Evolutionary conservation across 2,888 invertebrate species (phyloP).

Genomic region (Ochropacha duplaris): DNA sequence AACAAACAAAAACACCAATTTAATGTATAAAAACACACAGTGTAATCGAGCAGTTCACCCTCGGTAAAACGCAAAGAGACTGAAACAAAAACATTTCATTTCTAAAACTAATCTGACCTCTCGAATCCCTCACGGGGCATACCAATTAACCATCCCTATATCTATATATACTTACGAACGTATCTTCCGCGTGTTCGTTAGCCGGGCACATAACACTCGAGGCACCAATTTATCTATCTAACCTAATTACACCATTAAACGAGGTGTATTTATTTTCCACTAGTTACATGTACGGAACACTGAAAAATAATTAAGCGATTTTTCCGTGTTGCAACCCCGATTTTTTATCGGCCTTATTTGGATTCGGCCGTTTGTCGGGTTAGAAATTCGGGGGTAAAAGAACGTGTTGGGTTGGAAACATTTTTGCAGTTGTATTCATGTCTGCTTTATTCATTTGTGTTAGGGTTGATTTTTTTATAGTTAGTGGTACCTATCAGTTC

Average conservation of each 20-base stretch:
- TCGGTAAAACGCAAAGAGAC: not conserved
- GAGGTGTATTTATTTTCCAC: slow-evolving; percentile 58
- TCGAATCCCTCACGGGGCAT: slow-evolving; percentile 5
- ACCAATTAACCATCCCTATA: slow-evolving; percentile 2
- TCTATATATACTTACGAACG: slow-evolving; percentile 13
- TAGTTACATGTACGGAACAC: slow-evolving; percentile 11
- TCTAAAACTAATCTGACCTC: slow-evolving; percentile 1
- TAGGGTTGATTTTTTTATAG: too few species aligned
- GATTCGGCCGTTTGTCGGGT: not conserved
- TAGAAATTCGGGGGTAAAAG: not conserved
- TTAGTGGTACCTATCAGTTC: too few species aligned
- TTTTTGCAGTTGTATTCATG: too few species aligned
- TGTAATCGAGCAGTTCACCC: not conserved
- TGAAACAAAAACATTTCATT: not conserved
- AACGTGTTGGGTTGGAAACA: too few species aligned
- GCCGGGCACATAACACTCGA: slow-evolving; percentile 50
- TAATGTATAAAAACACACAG: not conserved
- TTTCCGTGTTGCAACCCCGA: not conserved
- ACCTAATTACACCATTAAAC: slow-evolving; percentile 59
- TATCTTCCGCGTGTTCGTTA: slow-evolving; percentile 42
- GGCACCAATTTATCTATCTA: slow-evolving; percentile 61
- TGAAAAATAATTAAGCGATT: slow-evolving; percentile 3
- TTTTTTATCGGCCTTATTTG: not conserved
- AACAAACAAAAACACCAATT: too few species aligned
- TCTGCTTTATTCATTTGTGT: too few species aligned